Conservation (phyloP, 2,113 vertebrate genomes). For the Phrynosoma platyrhinos region DNA sequence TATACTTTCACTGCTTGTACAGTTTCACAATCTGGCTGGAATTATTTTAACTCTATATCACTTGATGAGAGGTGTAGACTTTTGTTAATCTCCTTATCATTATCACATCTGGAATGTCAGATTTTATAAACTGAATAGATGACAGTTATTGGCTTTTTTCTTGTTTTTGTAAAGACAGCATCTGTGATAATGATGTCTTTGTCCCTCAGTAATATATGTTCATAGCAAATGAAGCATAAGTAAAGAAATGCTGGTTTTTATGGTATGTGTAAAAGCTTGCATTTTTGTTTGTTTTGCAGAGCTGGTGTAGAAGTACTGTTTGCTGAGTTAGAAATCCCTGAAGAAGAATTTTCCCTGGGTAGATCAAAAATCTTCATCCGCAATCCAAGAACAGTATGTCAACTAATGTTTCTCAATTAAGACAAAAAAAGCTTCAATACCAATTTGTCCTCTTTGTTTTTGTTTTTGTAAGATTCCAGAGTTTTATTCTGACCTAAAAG, state of each 20-base stretch:
- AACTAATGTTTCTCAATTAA: conserved; percentile 35
- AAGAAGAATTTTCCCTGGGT: conserved; percentile 92
- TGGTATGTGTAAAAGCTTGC: conserved; percentile 42
- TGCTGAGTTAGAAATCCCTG: conserved; percentile 84
- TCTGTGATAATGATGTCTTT: neutral
- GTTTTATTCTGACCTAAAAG: neutral
- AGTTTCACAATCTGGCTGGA: neutral
- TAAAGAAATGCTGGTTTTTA: conserved; percentile 7
- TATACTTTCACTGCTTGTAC: neutral
- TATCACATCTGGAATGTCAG: neutral
- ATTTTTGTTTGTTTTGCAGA: conserved; percentile 73
- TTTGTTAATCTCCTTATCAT: neutral
- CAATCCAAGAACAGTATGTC: conserved; percentile 94
- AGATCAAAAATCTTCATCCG: conserved; percentile 99
- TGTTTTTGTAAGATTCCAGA: neutral
- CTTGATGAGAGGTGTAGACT: neutral
- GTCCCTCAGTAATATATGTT: neutral
- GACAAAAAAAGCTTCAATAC: neutral
- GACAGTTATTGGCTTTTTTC: neutral
- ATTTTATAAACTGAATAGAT: neutral
- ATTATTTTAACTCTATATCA: neutral
- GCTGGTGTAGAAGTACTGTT: conserved; percentile 93
- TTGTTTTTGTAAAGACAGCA: neutral
- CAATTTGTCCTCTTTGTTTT: neutral
- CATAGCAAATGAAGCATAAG: neutral